phyloP scores from a whole-genome alignment of 2,888 invertebrate genomes.

The Hydropsyche betteni region DNA sequence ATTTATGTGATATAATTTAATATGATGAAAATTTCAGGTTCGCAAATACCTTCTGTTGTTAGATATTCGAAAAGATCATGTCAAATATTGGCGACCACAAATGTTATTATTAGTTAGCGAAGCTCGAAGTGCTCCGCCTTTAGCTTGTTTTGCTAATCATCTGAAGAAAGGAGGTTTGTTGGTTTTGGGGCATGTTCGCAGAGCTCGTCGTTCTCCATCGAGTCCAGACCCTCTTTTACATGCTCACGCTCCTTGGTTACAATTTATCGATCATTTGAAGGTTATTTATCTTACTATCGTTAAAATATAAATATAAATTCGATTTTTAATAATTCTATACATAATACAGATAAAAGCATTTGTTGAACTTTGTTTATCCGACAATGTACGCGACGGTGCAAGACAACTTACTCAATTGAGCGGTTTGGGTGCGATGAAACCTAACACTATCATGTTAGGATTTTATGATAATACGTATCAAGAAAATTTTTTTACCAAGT shows the following conservation, averaged over 20 bases:
- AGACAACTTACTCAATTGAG: slow-evolving; percentile 90
- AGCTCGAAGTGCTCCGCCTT: slow-evolving; percentile 87
- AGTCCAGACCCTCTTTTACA: slow-evolving; percentile 60
- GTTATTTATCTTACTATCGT: slow-evolving; percentile 61
- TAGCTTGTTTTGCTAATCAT: slow-evolving; percentile 97
- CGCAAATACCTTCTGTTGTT: slow-evolving; percentile 95
- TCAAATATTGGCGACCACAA: slow-evolving; percentile 99
- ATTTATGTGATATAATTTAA: too few species aligned
- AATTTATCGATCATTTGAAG: slow-evolving; percentile 93
- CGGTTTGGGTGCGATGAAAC: slow-evolving; percentile 99
- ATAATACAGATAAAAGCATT: slow-evolving; percentile 83
- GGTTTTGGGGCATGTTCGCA: slow-evolving; percentile 62
- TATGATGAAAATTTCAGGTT: slow-evolving; percentile 65
- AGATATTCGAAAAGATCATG: slow-evolving; percentile 96
- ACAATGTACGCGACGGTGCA: slow-evolving; percentile 86
- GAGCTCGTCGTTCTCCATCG: slow-evolving; percentile 57
- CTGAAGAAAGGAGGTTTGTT: slow-evolving; percentile 83
- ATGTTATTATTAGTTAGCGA: slow-evolving; percentile 91
- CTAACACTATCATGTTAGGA: slow-evolving; percentile 95
- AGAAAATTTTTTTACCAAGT: slow-evolving; percentile 82
- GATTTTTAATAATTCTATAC: neutral
- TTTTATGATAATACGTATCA: slow-evolving; percentile 85
- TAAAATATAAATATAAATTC: neutral
- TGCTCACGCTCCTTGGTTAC: slow-evolving; percentile 89
- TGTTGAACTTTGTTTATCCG: slow-evolving; percentile 90